Conservation (phyloP, 2,113 vertebrate genomes). For the Rhagologus leucostigma region DNA sequence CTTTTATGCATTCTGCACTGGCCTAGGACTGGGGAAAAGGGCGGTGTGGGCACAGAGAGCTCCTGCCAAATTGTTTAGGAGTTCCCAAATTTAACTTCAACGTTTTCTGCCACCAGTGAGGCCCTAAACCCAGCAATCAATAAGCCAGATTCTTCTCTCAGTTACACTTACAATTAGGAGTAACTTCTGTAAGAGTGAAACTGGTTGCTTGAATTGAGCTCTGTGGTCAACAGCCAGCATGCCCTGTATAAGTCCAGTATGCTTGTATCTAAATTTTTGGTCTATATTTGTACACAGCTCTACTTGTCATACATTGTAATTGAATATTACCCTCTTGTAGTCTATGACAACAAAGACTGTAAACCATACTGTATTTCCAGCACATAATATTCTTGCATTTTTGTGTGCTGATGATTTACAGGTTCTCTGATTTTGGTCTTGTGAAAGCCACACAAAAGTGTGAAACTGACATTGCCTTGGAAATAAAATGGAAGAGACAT, state of each 20-base stretch:
- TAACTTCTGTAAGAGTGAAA: neutral
- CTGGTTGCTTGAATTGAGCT: neutral
- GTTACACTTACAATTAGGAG: neutral
- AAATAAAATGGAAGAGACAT: neutral
- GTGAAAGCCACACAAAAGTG: neutral
- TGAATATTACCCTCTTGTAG: neutral
- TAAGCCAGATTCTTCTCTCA: neutral
- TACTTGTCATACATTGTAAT: neutral
- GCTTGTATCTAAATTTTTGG: neutral
- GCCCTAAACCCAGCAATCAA: neutral
- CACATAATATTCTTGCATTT: neutral
- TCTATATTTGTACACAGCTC: neutral
- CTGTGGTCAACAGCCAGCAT: neutral
- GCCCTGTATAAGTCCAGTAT: neutral
- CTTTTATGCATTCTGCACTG: neutral
- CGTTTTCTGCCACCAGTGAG: neutral
- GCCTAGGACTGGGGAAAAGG: fast-evolving
- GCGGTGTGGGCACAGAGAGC: neutral
- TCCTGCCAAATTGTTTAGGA: neutral
- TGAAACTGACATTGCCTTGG: neutral
- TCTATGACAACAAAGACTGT: neutral
- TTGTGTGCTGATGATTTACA: neutral
- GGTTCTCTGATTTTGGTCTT: neutral
- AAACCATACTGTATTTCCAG: neutral
- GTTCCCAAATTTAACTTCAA: neutral